phyloP scores from a whole-genome alignment of 2,113 vertebrate genomes.

The Elaphurus davidianus region DNA sequence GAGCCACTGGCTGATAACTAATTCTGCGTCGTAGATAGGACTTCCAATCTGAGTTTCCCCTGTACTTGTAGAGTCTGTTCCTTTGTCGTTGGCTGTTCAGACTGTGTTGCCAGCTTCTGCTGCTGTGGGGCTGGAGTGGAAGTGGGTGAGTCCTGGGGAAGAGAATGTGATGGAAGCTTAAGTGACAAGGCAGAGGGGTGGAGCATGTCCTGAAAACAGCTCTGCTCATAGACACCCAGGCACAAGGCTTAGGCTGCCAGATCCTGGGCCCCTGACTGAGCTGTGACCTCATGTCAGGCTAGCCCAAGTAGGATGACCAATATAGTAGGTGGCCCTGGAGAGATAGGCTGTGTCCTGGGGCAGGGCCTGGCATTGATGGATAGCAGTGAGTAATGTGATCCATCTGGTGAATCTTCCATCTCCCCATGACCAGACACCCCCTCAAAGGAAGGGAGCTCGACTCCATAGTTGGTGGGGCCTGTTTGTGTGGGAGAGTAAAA shows the following conservation, averaged over 20 bases:
- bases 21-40: background rate
- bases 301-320: background rate
- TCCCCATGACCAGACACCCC: background rate
- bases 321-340: background rate
- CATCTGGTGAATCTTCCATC: background rate
- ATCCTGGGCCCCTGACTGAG: background rate
- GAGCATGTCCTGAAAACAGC: background rate
- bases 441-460: background rate
- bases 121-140: background rate
- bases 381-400: background rate
- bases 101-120: background rate
- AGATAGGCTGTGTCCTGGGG: background rate
- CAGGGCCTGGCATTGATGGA: background rate
- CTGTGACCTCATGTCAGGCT: background rate
- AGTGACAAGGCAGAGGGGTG: background rate
- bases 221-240: background rate
- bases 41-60: background rate
- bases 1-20: background rate
- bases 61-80: background rate
- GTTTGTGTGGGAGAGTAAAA: background rate
- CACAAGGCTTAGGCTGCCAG: background rate
- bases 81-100: background rate
- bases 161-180: background rate
- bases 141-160: background rate
- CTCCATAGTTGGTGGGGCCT: background rate